Evolutionary conservation across 2,797 vertebrate species (phyloP), one percentile per base, ranked within the genome.

Genomic region (Craterocephalus amniculus): DNA sequence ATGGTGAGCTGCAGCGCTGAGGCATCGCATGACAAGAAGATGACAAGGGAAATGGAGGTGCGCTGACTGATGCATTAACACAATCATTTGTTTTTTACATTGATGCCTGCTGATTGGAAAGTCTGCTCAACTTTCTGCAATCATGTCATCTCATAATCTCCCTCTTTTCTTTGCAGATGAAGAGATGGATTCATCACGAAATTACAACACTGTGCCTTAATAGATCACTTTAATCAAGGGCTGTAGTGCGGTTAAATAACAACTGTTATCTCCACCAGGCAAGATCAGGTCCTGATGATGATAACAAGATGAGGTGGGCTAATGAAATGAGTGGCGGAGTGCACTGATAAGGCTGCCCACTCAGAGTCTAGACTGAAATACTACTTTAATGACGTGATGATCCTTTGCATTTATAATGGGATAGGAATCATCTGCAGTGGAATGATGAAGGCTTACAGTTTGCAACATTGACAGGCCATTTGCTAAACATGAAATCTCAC

Each of bases 381-480:
- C 86, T 79, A 71, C 75, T 91, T 84, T 85, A 90, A 92, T 89
- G 91, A 83, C 90, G 84, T 67, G 75, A 86, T 90, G 83, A 81
- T 87, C 82, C 82, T 89, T 80, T 90, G 87, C 89, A 92, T 91
- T 79, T 74, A 63, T 87, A 90, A 90, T 90, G 58, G 73, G 49
- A 66, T 31, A 20, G 60, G 35, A 55, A 73, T 85, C 64, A 81
- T 87, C 84, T 85, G 89, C 63, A 3, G 34, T 6, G 40, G 48
- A 6, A 82, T 90, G 84, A 92, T 89, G 85, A 92, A 91, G 77
- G 26, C 66, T 68, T 72, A 69, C 79, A 73, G 72, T 52, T 61
- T 45, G 52, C 74, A 22, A 60, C 58, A 54, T 75, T 76, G 84
- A 81, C 85, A 81, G 85, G 72, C 72, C 71, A 84, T 88, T 85